A percentile compares a stretch with the other conserved stretches of the same genome.
Conservation (phyloP, 2,797 vertebrate species). For the Myotis planiceps region DNA sequence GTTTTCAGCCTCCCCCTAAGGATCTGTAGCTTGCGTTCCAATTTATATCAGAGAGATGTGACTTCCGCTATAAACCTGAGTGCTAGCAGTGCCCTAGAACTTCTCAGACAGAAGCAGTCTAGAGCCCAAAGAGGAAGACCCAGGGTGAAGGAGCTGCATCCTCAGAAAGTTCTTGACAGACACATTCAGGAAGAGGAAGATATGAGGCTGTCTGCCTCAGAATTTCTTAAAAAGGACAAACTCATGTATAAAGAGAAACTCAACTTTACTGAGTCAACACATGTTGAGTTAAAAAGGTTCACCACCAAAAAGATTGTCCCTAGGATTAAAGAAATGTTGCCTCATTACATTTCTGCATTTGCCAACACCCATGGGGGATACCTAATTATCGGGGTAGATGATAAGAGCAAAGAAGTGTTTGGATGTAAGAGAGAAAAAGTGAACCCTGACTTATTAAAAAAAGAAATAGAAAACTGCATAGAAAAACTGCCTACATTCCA, state of each 20-base stretch:
- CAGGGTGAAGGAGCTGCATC: not conserved
- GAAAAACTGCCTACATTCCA: conserved; percentile 41
- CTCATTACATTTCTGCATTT: conserved; percentile 82
- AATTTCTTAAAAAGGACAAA: conserved; percentile 63
- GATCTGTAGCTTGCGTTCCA: conserved; percentile 69
- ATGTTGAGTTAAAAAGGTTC: conserved; percentile 81
- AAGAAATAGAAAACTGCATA: conserved; percentile 41
- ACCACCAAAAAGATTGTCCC: conserved; percentile 36
- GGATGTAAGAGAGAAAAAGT: conserved; percentile 66
- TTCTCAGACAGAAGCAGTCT: conserved; percentile 55
- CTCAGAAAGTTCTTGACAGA: not conserved
- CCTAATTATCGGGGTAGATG: conserved; percentile 80
- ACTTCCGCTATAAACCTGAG: conserved; percentile 22
- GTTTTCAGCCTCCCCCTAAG: not conserved
- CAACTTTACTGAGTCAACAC: conserved; percentile 78
- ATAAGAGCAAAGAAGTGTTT: conserved; percentile 73
- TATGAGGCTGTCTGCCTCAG: not conserved
- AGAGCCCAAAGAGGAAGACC: not conserved
- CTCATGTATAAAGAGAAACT: conserved; percentile 72
- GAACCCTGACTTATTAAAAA: conserved; percentile 50
- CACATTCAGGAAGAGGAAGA: conserved; percentile 48
- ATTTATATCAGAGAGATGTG: conserved; percentile 58
- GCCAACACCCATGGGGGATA: conserved; percentile 82
- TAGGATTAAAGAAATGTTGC: conserved; percentile 68
- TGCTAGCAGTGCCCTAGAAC: not conserved